A percentile compares a stretch with the other conserved stretches of the same genome.
Evolutionary conservation across 1,140 invertebrate species (phyloP).

Genomic region (Drosophila sproati): DNA sequence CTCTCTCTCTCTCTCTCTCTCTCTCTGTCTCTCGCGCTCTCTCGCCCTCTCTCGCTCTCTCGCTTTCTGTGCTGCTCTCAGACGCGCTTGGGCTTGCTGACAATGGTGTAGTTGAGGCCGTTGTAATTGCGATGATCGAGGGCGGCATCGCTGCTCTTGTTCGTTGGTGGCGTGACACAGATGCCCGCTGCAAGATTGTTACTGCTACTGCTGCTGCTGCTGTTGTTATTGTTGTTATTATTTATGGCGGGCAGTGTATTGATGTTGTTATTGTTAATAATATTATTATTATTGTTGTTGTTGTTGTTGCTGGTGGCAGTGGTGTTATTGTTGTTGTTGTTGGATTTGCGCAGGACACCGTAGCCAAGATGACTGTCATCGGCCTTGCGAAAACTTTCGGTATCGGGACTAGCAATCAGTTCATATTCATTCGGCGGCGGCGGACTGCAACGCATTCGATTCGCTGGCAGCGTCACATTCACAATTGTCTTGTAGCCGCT

Average conservation of each 20-base stretch:
- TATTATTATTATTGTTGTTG: constrained; percentile 16
- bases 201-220: constrained; percentile 17
- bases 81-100: constrained; percentile 92
- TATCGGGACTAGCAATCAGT: constrained; percentile 82
- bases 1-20: constrained; percentile 25
- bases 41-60: constrained; percentile 2
- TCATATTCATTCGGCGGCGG: constrained; percentile 78
- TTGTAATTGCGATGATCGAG: constrained; percentile 89
- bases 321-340: constrained; percentile 67
- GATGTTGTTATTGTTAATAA: constrained; percentile 23
- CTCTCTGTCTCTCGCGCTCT: constrained; percentile 16
- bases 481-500: constrained; percentile 88
- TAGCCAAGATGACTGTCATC: constrained; percentile 92
- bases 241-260: constrained; percentile 35
- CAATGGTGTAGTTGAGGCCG: constrained; percentile 91
- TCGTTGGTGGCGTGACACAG: constrained; percentile 25
- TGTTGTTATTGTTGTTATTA: constrained; percentile 29
- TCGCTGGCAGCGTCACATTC: constrained; percentile 86
- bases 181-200: constrained; percentile 4
- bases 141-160: constrained; percentile 23
- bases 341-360: constrained; percentile 90
- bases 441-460: constrained; percentile 53
- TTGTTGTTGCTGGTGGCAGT: constrained; percentile 48
- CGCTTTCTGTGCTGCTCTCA: constrained; percentile 74
- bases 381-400: constrained; percentile 88